phyloP scores from a whole-genome alignment of 2,797 vertebrate genomes.

The Hozukius guyotensis region DNA sequence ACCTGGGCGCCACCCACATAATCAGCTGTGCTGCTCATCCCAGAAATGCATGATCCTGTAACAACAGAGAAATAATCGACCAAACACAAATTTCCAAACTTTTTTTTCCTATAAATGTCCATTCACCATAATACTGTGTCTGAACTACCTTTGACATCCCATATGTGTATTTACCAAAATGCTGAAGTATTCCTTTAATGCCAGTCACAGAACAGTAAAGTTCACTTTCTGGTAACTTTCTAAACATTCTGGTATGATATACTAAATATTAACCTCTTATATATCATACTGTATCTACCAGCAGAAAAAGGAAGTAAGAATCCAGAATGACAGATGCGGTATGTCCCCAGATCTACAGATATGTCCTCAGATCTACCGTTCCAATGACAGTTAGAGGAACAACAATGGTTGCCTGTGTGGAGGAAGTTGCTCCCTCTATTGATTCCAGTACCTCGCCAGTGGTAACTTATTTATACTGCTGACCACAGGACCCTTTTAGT shows the following conservation, averaged over 20 bases:
- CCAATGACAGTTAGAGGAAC: neutral
- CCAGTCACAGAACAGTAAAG: neutral
- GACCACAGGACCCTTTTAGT: neutral
- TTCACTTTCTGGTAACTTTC: neutral
- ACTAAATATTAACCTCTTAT: neutral
- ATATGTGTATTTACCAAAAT: neutral
- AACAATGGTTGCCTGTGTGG: neutral
- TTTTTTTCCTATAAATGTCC: no score
- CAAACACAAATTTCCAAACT: no score
- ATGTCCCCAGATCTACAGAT: neutral
- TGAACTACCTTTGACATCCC: no score
- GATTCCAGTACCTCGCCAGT: neutral
- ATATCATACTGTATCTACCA: neutral
- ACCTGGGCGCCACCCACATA: no score
- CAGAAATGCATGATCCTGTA: no score
- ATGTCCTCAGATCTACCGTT: neutral
- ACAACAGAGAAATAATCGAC: no score
- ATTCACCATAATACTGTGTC: no score
- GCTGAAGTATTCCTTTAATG: neutral
- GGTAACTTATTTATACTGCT: slow-evolving; percentile 1
- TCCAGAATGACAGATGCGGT: neutral
- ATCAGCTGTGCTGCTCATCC: no score
- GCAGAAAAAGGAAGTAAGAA: neutral
- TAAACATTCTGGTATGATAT: neutral
- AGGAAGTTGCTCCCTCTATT: neutral